Evolutionary conservation across 2,113 vertebrate species (phyloP), one percentile per base, ranked within the genome.

Genomic region (Myotis brandtii): DNA sequence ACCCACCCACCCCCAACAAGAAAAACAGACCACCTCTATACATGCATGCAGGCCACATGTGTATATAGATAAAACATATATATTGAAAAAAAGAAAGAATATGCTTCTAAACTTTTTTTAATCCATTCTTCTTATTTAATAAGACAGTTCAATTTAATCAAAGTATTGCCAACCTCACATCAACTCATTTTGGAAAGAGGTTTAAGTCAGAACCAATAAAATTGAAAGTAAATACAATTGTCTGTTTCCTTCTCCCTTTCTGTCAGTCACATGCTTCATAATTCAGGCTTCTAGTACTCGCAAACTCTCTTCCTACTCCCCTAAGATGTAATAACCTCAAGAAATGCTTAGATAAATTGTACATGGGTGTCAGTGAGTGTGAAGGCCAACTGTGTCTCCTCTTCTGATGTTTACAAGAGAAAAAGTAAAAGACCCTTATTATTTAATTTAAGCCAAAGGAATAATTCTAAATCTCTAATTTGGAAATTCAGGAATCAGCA

Each of bases 171-270:
- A 89, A 92, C 5, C 3, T 79, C 14, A 83, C 23, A 48, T 56
- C 10, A 79, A 25, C 73, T 87, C 18, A 54, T 94, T 75, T 32
- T 16, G 10, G 62, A 64, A 91, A 56, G 13, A 59, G 0, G 1
- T 80, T 92, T 70, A 92, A 94, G 37, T 56, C 30, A 92, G 40
- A 93, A 92, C 32, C 3, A 84, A 52, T 64, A 37, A 80, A 91
- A 64, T 8, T 56, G 20, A 3, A 66, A 81, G 17, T 48, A 48
- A 46, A 9, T 40, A 16, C 21, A 46, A 40, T 2, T n/a, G 2
- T 52, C 25, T 50, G 18, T 6, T 34, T 64, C 11, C 14, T 73
- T 66, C 23, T 67, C 27, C 3, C 12, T 32, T 43, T 37, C 46
- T 43, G 1, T 67, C 27, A 43, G 5, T 20, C 12, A 2, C 32